Evolutionary conservation across 2,888 invertebrate species (phyloP).

Genomic region (Lithodes maja): DNA sequence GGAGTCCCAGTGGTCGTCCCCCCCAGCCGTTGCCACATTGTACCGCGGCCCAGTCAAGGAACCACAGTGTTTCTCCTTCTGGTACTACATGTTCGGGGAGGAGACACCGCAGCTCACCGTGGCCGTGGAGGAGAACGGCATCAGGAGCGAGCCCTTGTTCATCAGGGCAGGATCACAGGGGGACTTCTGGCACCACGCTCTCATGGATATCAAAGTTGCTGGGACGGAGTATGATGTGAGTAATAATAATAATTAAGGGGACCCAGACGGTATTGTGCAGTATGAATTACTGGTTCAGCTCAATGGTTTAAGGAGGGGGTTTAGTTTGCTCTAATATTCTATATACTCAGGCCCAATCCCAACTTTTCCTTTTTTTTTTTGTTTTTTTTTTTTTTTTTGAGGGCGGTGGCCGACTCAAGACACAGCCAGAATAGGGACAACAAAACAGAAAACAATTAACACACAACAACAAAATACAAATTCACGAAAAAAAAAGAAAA

Average conservation of each 20-base stretch:
- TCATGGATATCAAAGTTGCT: constrained; percentile 4
- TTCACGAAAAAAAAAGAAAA: background rate
- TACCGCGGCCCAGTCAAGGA: background rate
- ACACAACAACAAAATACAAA: too few species aligned
- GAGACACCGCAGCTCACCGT: constrained; percentile 43
- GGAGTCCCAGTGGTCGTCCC: constrained; percentile 35
- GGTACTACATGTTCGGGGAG: constrained; percentile 68
- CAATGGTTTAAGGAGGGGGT: too few species aligned
- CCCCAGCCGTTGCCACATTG: constrained; percentile 20
- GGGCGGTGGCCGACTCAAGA: too few species aligned
- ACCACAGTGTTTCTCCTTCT: constrained; percentile 52
- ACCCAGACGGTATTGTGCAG: too few species aligned
- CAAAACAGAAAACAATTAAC: too few species aligned
- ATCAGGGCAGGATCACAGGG: constrained; percentile 50
- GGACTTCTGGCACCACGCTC: constrained; percentile 59
- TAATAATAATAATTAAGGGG: background rate
- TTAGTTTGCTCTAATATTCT: background rate
- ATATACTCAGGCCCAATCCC: background rate
- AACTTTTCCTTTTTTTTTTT: too few species aligned
- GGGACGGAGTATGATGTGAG: constrained; percentile 38
- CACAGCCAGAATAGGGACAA: too few species aligned
- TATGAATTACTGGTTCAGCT: too few species aligned
- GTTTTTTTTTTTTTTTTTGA: too few species aligned
- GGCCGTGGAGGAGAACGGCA: background rate
- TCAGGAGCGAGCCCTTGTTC: constrained; percentile 24